Evolutionary conservation across 1,140 invertebrate species (phyloP), one percentile per base, ranked within the genome.

Genomic region (Stegodyphus mimosarum): DNA sequence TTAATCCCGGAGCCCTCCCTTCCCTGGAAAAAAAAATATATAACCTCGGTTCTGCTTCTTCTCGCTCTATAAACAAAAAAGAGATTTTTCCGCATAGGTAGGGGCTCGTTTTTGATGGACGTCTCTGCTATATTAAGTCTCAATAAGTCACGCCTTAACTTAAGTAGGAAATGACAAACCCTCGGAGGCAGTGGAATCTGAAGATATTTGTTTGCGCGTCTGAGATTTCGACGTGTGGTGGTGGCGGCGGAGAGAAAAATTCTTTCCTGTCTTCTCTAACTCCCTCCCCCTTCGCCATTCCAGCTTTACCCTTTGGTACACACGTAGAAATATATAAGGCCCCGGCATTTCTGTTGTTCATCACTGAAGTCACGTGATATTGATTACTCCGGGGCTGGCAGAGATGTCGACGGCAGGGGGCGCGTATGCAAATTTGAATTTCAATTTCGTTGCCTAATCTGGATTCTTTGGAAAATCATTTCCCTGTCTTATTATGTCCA

Each of bases 81-180:
- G 77, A 51, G 51, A 49, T 70, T 67, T 63, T 79, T 53, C 77
- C 77, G 77, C 77, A 53, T 53, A 17, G 17, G 77, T 69, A 18
- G 51, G 77, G 77, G 77, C 48, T 53, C 53, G 51, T 7, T 9
- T 70, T 79, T 79, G 77, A 79, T 79, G 77, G 77, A 79, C 77
- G 77, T 79, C 67, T 50, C 52, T 53, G 55, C 77, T 69, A 79
- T 79, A 79, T 79, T 79, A 79, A 79, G 77, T 67, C 77, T 79
- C 77, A 79, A 79, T 79, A 79, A 79, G 77, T 70, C 67, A 15
- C 77, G 77, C 77, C 77, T 70, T 79, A 79, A 79, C 77, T 79
- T 79, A 79, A 79, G 77, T 79, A 70, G 77, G 77, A 70, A 79
- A 79, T 64, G 64, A 79, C 77, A 79, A 79, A 79, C 64, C 77